Percentiles rank a stretch among this genome's conserved stretches.
phyloP scores from a whole-genome alignment of 2,113 vertebrate species.

The Albula goreensis region DNA sequence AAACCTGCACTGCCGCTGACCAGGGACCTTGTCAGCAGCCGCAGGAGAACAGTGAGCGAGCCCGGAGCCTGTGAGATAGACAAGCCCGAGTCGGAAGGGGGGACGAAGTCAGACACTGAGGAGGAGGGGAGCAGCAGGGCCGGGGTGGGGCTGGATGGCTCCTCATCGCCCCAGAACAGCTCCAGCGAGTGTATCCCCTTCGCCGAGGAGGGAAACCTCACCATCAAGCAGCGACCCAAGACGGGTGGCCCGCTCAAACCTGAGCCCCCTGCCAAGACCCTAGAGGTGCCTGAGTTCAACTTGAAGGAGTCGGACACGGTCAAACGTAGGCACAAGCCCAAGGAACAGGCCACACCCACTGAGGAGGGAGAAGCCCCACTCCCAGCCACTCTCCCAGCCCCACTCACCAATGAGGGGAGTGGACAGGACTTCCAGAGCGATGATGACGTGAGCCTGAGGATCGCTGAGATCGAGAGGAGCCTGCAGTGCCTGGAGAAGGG shows the following conservation, averaged over 20 bases:
- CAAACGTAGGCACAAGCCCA: slow-evolving; percentile 83
- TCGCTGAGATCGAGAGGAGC: slow-evolving; percentile 58
- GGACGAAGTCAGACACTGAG: slow-evolving; percentile 61
- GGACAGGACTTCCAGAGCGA: slow-evolving; percentile 38
- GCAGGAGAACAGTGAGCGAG: slow-evolving; percentile 76
- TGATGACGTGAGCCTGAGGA: slow-evolving; percentile 51
- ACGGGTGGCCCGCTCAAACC: slow-evolving; percentile 58
- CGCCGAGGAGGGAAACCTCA: slow-evolving; percentile 91
- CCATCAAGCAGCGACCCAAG: slow-evolving; percentile 91
- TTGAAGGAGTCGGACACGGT: slow-evolving; percentile 93
- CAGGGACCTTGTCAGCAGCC: slow-evolving; percentile 46
- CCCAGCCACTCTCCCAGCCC: not conserved
- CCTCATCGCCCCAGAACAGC: slow-evolving; percentile 67
- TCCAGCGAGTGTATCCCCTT: slow-evolving; percentile 85
- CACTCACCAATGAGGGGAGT: not conserved
- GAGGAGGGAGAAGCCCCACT: slow-evolving; percentile 48
- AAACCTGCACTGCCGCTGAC: not conserved
- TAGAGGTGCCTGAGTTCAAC: slow-evolving; percentile 80
- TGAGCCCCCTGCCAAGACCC: slow-evolving; percentile 47
- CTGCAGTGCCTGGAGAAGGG: slow-evolving; percentile 65
- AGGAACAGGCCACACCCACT: slow-evolving; percentile 59
- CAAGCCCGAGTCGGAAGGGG: slow-evolving; percentile 41
- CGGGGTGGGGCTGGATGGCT: slow-evolving; percentile 44
- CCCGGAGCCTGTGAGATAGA: slow-evolving; percentile 54
- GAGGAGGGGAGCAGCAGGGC: slow-evolving; percentile 44